Conservation (phyloP, 2,113 vertebrate species). For the Cettia cetti region DNA sequence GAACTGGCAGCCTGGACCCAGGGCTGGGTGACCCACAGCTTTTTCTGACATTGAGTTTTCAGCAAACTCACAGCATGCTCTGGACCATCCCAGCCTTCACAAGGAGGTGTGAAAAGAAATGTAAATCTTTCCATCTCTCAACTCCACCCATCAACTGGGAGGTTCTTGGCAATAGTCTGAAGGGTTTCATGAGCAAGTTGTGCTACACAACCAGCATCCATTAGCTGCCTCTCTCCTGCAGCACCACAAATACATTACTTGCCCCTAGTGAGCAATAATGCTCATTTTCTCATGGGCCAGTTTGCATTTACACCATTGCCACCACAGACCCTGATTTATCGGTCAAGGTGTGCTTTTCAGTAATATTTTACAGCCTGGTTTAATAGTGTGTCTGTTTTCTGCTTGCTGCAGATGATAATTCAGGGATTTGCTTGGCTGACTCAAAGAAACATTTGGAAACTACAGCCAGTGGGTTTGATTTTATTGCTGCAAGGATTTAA, state of each 20-base stretch:
- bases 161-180: neutral
- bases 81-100: neutral
- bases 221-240: neutral
- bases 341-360: neutral
- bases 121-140: neutral
- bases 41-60: neutral
- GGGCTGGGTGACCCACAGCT: neutral
- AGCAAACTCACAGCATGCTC: neutral
- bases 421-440: neutral
- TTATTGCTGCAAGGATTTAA: neutral
- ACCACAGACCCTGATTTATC: neutral
- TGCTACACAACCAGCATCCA: neutral
- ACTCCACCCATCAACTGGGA: neutral
- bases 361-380: neutral
- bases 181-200: neutral
- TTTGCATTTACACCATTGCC: neutral
- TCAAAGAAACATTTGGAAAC: neutral
- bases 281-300: neutral
- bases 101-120: neutral
- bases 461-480: neutral
- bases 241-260: neutral
- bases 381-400: neutral
- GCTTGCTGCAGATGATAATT: neutral
- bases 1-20: neutral
- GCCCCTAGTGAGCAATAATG: neutral